Evolutionary conservation across 2,113 vertebrate species (phyloP).

Genomic region (Petaurus breviceps): DNA sequence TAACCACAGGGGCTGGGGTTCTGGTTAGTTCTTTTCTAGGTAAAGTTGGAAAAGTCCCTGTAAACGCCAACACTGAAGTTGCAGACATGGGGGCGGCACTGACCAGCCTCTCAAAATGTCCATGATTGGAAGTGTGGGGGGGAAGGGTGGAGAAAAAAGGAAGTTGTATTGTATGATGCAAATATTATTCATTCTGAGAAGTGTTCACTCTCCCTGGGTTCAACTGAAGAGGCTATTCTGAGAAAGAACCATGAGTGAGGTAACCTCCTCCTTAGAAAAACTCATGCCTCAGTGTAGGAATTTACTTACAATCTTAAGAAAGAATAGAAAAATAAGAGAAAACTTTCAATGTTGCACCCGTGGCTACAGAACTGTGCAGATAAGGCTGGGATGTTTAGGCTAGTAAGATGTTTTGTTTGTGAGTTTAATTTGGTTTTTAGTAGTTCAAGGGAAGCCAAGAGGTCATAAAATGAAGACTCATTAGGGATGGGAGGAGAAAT

Average conservation of each 20-base stretch:
- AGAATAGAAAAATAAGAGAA: background rate
- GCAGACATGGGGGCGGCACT: conserved; percentile 82
- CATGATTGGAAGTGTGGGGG: conserved; percentile 75
- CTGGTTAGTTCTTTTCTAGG: conserved; percentile 85
- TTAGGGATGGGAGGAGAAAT: background rate
- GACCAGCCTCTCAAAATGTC: conserved; percentile 74
- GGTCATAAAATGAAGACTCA: background rate
- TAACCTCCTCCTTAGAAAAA: conserved; percentile 22
- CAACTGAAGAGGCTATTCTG: conserved; percentile 71
- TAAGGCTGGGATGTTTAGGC: background rate
- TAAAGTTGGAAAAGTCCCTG: conserved; percentile 89
- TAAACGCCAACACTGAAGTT: conserved; percentile 66
- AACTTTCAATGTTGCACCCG: background rate
- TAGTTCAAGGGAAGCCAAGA: background rate
- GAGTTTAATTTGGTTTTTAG: background rate
- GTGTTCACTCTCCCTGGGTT: conserved; percentile 66
- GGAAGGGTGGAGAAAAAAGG: conserved; percentile 79
- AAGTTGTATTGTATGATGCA: conserved; percentile 82
- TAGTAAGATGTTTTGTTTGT: background rate
- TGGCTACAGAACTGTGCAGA: background rate
- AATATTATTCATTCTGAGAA: conserved; percentile 89
- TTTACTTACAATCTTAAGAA: background rate
- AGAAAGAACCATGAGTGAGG: conserved; percentile 74
- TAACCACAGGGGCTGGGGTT: conserved; percentile 81
- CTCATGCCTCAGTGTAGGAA: conserved; percentile 1